Evolutionary conservation across 2,113 vertebrate genomes (phyloP).

Genomic region (Gallinago paraguaiae): DNA sequence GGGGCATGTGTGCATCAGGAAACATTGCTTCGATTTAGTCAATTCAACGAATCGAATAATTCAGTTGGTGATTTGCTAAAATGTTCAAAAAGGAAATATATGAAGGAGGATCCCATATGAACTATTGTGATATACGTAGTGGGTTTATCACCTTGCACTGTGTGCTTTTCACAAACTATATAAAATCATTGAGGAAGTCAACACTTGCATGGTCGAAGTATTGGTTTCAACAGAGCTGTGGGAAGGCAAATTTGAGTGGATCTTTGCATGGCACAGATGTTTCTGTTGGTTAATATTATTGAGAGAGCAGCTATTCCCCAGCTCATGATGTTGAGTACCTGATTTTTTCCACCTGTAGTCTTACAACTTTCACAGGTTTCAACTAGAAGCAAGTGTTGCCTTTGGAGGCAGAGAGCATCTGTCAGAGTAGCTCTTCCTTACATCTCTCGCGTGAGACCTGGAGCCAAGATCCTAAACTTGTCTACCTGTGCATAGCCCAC

Average conservation of each 20-base stretch:
- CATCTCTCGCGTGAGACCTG: neutral
- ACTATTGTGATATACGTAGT: neutral
- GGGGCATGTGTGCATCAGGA: neutral
- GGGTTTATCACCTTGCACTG: neutral
- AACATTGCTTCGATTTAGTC: neutral
- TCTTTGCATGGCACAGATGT: neutral
- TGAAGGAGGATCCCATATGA: neutral
- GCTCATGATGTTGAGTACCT: fast-evolving
- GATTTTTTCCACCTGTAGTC: neutral
- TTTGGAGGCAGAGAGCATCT: neutral
- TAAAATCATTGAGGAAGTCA: neutral
- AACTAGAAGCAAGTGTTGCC: neutral
- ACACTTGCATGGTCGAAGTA: neutral
- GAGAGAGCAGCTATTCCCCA: neutral
- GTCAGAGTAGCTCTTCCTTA: neutral
- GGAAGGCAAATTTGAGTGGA: neutral
- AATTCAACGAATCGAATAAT: neutral
- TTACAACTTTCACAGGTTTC: neutral
- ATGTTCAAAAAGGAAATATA: neutral
- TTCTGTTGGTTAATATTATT: neutral
- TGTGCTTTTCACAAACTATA: neutral
- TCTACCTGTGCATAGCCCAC: neutral
- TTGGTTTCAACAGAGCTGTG: neutral
- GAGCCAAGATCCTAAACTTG: neutral
- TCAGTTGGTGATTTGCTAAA: neutral